Conservation (phyloP, 2,797 vertebrate species). For the Adrianichthys oophorus region DNA sequence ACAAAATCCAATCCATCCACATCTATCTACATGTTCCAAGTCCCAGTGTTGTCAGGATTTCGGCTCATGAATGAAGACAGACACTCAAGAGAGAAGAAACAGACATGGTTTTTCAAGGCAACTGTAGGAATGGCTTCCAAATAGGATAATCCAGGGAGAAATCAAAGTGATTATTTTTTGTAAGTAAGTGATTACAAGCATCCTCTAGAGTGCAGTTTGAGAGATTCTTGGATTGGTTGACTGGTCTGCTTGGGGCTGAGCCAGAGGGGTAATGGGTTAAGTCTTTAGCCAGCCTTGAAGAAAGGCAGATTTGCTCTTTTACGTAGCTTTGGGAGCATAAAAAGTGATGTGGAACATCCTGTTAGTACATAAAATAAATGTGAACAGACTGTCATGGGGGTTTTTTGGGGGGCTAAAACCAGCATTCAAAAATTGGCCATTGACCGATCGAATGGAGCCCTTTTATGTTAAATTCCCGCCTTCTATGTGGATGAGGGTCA, state of each 20-base stretch:
- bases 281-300: conserved; percentile 25
- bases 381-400: conserved; percentile 23
- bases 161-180: conserved; percentile 31
- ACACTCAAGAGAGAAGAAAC: not conserved
- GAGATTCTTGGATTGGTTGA: conserved; percentile 53
- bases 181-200: conserved; percentile 38
- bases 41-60: not conserved
- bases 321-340: conserved; percentile 19
- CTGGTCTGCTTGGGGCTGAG: conserved; percentile 13
- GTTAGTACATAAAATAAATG: conserved; percentile 47
- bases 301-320: conserved; percentile 33
- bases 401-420: conserved; percentile 28
- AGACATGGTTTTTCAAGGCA: conserved; percentile 20
- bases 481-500: too few relatives aligned
- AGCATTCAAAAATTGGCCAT: conserved; percentile 8
- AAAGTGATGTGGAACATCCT: conserved; percentile 42
- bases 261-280: conserved; percentile 38
- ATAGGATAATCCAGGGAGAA: conserved; percentile 14
- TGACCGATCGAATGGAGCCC: too few relatives aligned
- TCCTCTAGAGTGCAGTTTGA: conserved; percentile 31
- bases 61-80: not conserved
- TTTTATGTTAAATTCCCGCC: too few relatives aligned
- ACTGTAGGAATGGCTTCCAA: conserved; percentile 12
- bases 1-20: conserved; percentile 10
- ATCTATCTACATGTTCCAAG: not conserved